Evolutionary conservation across 2,113 vertebrate species (phyloP), one percentile per base, ranked within the genome.

Genomic region (Petaurus breviceps): DNA sequence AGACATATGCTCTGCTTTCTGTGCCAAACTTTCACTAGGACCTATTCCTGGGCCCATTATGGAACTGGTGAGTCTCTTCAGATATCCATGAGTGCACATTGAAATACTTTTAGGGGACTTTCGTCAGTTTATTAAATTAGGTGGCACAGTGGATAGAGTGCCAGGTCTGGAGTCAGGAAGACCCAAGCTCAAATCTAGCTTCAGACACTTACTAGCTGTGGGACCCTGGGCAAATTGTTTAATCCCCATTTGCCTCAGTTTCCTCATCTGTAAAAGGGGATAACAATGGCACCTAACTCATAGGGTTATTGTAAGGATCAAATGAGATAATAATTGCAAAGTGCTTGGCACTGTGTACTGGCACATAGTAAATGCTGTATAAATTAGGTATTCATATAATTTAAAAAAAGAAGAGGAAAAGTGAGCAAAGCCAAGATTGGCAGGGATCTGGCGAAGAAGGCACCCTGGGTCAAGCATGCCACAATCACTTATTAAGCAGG

Each of bases 131-230:
- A 77, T 77, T 77, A n/a, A n/a, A n/a, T n/a, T 77, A 77, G 68
- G 6, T n/a, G 31, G 37, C 16, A n/a, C 68, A 51, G 96, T 91
- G 94, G 92, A 57, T 16, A n/a, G 68, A 77, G 16, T 7, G 68
- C 4, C 16, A 61, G 68, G 37, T 1, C 68, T 77, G 37, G 57
- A 77, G 37, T 16, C 68, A n/a, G 61, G 61, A 37, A 37, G 61
- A 68, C 61, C 61, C 14, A 31, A 14, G 95, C 95, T 94, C 2
- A 91, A 91, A 90, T 89, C 96, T 23, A 19, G 16, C 68, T 37
- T 77, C 14, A 19, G 68, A 77, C 68, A 77, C 37, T 77, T n/a
- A 19, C 37, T 19, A 16, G 37, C 37, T 77, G 12, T 77, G 31
- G 11, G 12, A 16, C 31, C 31, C 61, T 68, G 68, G 4, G 37